Evolutionary conservation across 2,888 invertebrate species (phyloP), one percentile per base, ranked within the genome.

Genomic region (Mesochorus sp.): DNA sequence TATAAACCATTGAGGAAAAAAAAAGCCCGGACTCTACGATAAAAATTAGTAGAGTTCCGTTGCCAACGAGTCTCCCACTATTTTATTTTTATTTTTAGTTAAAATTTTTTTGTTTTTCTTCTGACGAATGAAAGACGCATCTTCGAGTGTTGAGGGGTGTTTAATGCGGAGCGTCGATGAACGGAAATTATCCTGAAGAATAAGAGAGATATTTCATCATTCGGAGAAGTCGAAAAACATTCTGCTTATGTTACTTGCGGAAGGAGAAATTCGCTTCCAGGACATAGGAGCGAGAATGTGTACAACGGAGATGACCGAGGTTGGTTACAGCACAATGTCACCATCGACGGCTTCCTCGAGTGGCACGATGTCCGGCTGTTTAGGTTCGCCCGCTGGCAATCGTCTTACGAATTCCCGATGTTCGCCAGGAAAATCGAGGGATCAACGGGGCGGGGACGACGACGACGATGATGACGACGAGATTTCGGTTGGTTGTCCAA

Each of bases 401-500:
- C 92, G 91, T 91, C 91, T 89, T 91, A 92, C 92, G 91, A 91
- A 85, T 91, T 92, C 82, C 77, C 84, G 92, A 88, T 93, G 91
- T 90, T 92, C 85, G 64, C 88, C 84, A 73, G 89, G 85, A 87
- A 90, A 79, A 83, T 84, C 71, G 55, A 87, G 74, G 88, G 90
- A 81, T 42, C 49, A 61, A 1, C 82, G 85, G 19, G 81, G 83
- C 42, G 82, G 85, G 24, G 82, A 77, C 21, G 81, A 83, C 42
- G 82, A 86, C 26, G 82, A 77, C 1, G 82, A 82, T 1, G 82
- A 89, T 82, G 94, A 95, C 83, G 95, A 95, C 92, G 96, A 96
- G 91, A 96, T 96, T 86, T 95, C 95, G 90, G 96, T 96, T 42
- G 96, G 96, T 37, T 95, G 95, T 85, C 95, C 95, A 68, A 93